Evolutionary conservation across 2,113 vertebrate genomes (phyloP).

Genomic region (Heloderma charlesbogerti): DNA sequence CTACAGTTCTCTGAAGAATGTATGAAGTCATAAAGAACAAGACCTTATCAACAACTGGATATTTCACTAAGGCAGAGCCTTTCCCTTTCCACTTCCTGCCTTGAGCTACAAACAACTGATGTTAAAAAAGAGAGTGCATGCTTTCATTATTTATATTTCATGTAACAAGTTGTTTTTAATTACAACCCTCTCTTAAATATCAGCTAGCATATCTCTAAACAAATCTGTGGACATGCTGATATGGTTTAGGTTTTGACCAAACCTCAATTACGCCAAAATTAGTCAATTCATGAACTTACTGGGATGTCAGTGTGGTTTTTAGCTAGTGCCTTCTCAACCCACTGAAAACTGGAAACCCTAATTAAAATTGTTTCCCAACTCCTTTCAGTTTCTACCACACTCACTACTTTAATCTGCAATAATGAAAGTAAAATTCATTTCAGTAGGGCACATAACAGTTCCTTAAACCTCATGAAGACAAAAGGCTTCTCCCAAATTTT

Average conservation of each 20-base stretch:
- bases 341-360: conserved; percentile 37
- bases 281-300: neutral
- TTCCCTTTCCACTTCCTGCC: conserved; percentile 16
- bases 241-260: neutral
- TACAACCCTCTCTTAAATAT: conserved; percentile 1
- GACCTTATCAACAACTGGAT: conserved; percentile 16
- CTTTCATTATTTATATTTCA: neutral
- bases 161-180: neutral
- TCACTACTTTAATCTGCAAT: conserved; percentile 56
- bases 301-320: neutral
- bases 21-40: conserved; percentile 32
- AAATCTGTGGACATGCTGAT: conserved; percentile 2
- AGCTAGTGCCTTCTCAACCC: conserved; percentile 18
- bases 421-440: conserved; percentile 38
- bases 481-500: conserved; percentile 35
- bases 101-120: neutral
- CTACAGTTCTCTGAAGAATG: conserved; percentile 53
- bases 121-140: neutral
- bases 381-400: conserved; percentile 37
- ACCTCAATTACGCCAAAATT: neutral
- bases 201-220: neutral
- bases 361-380: conserved; percentile 45
- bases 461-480: neutral
- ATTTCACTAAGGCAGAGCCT: conserved; percentile 28
- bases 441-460: conserved; percentile 30